Evolutionary conservation across 2,113 vertebrate genomes (phyloP).

Genomic region (Laterallus jamaicensis): DNA sequence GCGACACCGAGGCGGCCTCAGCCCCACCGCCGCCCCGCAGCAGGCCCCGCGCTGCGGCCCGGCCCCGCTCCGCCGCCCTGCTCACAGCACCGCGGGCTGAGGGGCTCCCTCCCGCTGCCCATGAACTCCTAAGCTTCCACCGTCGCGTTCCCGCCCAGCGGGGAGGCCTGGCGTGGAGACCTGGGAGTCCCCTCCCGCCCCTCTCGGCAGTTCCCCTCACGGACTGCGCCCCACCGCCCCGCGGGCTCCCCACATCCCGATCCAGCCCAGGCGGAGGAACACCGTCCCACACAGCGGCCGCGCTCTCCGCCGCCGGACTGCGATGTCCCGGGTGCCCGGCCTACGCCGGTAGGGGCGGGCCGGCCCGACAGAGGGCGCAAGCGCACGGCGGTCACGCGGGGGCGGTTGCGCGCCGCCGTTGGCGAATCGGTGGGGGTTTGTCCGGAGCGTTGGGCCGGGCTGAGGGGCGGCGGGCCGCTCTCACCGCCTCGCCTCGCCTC

Average conservation of each 20-base stretch:
- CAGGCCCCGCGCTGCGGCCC: too few species aligned
- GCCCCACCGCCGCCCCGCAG: too few species aligned
- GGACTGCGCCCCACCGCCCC: neutral
- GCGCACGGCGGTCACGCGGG: neutral
- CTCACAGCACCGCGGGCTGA: neutral
- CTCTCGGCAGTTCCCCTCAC: neutral
- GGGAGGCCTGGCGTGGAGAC: neutral
- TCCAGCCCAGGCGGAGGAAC: too few species aligned
- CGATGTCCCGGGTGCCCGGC: too few species aligned
- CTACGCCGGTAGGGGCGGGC: neutral
- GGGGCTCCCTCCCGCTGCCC: neutral
- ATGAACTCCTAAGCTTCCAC: neutral
- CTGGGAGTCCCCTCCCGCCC: neutral
- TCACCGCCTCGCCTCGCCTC: too few species aligned
- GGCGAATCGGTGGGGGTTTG: neutral
- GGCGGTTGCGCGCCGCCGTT: neutral
- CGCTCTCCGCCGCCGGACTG: too few species aligned
- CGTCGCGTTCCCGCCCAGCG: fast-evolving
- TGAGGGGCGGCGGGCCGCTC: neutral
- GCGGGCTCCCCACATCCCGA: neutral
- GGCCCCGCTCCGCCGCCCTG: neutral
- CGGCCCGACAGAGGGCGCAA: neutral
- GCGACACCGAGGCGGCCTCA: too few species aligned
- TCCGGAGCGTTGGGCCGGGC: neutral
- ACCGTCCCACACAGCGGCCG: too few species aligned